phyloP scores from a whole-genome alignment of 1,140 invertebrate species.

The Magallana gigas region DNA sequence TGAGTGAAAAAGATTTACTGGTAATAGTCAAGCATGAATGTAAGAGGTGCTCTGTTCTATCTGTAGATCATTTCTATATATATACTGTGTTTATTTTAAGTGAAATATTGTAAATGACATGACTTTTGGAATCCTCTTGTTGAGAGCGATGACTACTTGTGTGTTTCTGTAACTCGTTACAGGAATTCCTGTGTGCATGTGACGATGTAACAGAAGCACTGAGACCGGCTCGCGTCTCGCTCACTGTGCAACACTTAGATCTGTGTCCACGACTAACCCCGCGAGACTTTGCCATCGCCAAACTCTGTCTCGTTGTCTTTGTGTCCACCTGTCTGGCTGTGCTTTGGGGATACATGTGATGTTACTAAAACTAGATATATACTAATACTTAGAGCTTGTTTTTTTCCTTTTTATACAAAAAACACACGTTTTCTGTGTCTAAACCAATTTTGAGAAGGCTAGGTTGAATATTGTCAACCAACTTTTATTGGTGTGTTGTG shows the following conservation, averaged over 20 bases:
- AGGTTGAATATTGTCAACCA: too few species aligned
- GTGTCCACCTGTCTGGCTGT: slow-evolving; percentile 81
- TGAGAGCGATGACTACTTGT: slow-evolving; percentile 5
- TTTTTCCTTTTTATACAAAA: too few species aligned
- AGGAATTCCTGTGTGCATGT: slow-evolving; percentile 87
- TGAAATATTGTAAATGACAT: not conserved
- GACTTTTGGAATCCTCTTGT: not conserved
- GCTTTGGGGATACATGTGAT: slow-evolving; percentile 19
- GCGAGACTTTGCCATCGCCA: slow-evolving; percentile 82
- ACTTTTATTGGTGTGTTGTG: too few species aligned
- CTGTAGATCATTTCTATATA: not conserved
- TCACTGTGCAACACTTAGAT: slow-evolving; percentile 73
- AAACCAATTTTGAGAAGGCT: too few species aligned
- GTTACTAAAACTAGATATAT: not conserved
- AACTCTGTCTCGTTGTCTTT: slow-evolving; percentile 85
- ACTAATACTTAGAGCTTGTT: not conserved
- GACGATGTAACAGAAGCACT: slow-evolving; percentile 83
- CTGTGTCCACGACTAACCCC: slow-evolving; percentile 63
- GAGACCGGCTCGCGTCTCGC: slow-evolving; percentile 67
- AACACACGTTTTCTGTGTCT: too few species aligned
- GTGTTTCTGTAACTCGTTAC: slow-evolving; percentile 77
- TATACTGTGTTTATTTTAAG: too few species aligned
- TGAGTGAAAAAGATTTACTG: not conserved
- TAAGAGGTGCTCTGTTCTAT: not conserved
- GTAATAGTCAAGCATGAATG: not conserved